A percentile compares a stretch with the other conserved stretches of the same genome.
These are phyloP conservation scores for Poeciliopsis turrubarensis DNA, from an alignment of 2,113 vertebrate species.

Conservation along the genomic window DNA sequence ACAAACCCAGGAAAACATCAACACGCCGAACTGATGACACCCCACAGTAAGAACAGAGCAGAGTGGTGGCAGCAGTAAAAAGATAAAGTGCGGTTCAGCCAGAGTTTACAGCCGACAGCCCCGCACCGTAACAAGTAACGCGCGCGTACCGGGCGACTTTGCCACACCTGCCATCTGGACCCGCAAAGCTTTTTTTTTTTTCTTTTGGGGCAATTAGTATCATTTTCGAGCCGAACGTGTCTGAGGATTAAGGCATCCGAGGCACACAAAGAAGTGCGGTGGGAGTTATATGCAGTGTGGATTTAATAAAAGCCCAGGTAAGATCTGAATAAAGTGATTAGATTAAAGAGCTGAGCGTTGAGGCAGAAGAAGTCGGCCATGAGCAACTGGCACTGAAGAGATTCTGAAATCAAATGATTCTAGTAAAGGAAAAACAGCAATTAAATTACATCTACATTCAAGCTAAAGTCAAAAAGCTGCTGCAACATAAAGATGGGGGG, in stretches of 20 bases:
- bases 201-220: background rate
- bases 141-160: background rate
- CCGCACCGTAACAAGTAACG: conserved; percentile 9
- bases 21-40: conserved; percentile 43
- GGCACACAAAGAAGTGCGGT: background rate
- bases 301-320: background rate
- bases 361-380: background rate
- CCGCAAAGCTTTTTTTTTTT: background rate
- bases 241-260: background rate
- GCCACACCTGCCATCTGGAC: conserved; percentile 1
- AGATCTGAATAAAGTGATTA: background rate
- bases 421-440: background rate
- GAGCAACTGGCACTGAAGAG: background rate
- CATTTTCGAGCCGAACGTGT: background rate
- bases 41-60: conserved; percentile 28
- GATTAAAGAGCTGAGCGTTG: background rate
- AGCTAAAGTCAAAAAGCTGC: background rate
- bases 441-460: background rate
- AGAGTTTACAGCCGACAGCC: conserved; percentile 61
- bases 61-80: conserved; percentile 61
- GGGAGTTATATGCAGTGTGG: background rate
- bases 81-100: conserved; percentile 62
- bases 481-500: background rate
- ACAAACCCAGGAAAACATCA: conserved; percentile 65
- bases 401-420: background rate